Percentiles rank a stretch among this genome's conserved stretches.
Conservation (phyloP, 2,113 vertebrate genomes). For the Clarias gariepinus region DNA sequence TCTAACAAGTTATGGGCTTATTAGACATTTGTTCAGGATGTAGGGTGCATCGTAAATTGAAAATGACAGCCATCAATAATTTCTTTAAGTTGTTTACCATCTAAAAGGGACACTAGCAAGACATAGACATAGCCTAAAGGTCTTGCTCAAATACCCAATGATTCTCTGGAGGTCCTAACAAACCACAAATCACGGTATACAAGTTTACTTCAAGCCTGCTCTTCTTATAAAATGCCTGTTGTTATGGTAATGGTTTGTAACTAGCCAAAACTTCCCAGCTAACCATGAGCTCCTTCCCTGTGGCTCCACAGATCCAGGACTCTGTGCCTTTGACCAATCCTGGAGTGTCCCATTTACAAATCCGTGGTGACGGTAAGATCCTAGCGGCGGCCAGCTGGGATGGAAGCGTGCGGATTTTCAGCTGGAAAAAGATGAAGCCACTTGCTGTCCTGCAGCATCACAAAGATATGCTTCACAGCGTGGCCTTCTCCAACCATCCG, state of each 20-base stretch:
- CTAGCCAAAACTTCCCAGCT: not conserved
- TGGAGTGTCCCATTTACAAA: slow-evolving; percentile 81
- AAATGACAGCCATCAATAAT: not conserved
- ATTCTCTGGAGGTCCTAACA: not conserved
- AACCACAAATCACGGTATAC: not conserved
- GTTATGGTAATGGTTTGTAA: not conserved
- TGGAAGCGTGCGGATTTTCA: slow-evolving; percentile 84
- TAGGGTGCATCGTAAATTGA: not conserved
- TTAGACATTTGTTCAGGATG: not conserved
- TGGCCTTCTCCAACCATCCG: slow-evolving; percentile 82
- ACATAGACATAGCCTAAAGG: not conserved
- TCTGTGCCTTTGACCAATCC: slow-evolving; percentile 81
- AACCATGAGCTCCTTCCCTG: slow-evolving; percentile 24
- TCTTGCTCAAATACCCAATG: too few species aligned
- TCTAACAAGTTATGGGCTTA: not conserved
- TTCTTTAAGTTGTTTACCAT: not conserved
- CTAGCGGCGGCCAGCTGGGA: slow-evolving; percentile 92
- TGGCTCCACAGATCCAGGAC: slow-evolving; percentile 73
- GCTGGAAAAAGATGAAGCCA: slow-evolving; percentile 86
- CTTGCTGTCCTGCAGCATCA: slow-evolving; percentile 91
- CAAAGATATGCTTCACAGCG: slow-evolving; percentile 77
- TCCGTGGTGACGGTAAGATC: slow-evolving; percentile 84
- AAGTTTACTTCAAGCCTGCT: slow-evolving; percentile 16
- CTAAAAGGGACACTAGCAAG: not conserved
- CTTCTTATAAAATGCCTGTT: not conserved